Evolutionary conservation across 2,888 invertebrate genomes (phyloP), one percentile per base, ranked within the genome.

Genomic region (Baccha elongata): DNA sequence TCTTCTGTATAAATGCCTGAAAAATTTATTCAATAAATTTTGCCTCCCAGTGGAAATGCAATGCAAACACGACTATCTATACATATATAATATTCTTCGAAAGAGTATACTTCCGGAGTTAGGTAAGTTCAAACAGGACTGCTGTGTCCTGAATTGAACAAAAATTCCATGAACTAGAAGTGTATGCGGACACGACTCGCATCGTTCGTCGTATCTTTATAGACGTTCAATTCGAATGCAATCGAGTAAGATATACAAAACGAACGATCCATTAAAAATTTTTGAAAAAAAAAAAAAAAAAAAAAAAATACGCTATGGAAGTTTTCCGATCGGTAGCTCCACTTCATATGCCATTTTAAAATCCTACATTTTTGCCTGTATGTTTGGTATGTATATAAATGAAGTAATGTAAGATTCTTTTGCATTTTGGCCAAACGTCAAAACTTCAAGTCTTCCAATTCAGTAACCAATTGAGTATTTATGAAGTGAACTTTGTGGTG

Each of bases 11-110:
- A 32, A 52, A 75, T 52, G 76, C 67, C 55, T 65, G 48, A 83
- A 78, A 83, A 83, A 72, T 83, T 78, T 78, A 78, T 78, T 78
- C 83, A 73, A 83, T 83, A 83, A 83, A 78, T 83, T 83, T 46
- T 53, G 29, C 64, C 72, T 64, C 68, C 67, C 50, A 32, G 67
- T 68, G 64, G 68, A 83, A 78, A 83, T 78, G 68, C 83, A 83
- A 83, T 78, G 72, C 83, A 83, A 83, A 73, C 64, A 73, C 44
- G 68, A 73, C 78, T 48, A 83, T n/a, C n/a, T n/a, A n/a, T n/a
- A n/a, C n/a, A n/a, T n/a, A n/a, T n/a, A n/a, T 83, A 78, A 78
- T n/a, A n/a, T 78, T 83, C 78, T 67, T 68, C 48, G 17, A 46
- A 64, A 19, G 32, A 58, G 44, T 52, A 37, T 44, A 50, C 48